phyloP scores from a whole-genome alignment of 2,797 vertebrate genomes.

The Limosa lapponica region DNA sequence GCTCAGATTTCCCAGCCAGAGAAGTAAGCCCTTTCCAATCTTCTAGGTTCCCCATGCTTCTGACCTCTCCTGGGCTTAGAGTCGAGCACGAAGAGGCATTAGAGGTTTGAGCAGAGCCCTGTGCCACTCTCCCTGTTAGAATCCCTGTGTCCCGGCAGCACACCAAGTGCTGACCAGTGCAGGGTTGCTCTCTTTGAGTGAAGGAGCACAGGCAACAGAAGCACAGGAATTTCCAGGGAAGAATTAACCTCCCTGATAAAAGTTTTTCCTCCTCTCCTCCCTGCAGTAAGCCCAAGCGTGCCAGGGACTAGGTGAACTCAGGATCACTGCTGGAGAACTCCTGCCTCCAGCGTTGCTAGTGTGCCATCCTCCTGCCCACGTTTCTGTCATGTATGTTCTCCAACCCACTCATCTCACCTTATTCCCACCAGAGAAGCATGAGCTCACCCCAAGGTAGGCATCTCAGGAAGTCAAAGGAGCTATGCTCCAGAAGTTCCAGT shows the following conservation, averaged over 20 bases:
- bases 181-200: not conserved
- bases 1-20: not conserved
- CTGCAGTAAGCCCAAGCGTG: not conserved
- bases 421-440: not conserved
- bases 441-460: not conserved
- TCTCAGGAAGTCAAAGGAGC: not conserved
- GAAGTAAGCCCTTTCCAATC: not conserved
- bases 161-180: not conserved
- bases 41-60: not conserved
- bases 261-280: not conserved
- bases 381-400: not conserved
- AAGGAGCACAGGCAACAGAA: not conserved
- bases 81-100: not conserved
- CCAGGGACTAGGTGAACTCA: not conserved
- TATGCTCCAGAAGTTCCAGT: not conserved
- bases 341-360: not conserved
- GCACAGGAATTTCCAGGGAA: not conserved
- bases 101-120: not conserved
- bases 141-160: not conserved
- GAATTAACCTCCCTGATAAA: not conserved
- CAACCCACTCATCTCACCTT: not conserved
- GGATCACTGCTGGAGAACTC: not conserved
- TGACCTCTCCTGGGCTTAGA: not conserved
- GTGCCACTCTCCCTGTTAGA: not conserved
- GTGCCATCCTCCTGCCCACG: not conserved